Conservation (phyloP, 2,888 invertebrate genomes). For the Caenorhabditis uteleia region DNA sequence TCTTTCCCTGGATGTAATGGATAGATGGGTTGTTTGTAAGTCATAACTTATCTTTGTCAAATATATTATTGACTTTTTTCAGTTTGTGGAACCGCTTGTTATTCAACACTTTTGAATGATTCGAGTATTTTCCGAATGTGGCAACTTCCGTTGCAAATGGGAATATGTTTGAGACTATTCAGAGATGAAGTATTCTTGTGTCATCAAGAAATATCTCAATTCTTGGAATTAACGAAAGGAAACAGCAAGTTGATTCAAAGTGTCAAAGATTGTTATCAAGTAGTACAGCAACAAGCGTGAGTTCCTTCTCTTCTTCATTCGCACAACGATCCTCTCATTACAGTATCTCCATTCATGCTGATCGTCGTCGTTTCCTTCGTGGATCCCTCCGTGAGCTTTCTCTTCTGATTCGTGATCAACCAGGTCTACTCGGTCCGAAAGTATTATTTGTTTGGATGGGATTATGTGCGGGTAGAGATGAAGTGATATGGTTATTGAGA, state of each 20-base stretch:
- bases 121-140: slow-evolving; percentile 82
- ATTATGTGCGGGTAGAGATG: slow-evolving; percentile 91
- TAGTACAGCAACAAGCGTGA: slow-evolving; percentile 86
- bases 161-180: slow-evolving; percentile 91
- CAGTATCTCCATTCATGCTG: slow-evolving; percentile 86
- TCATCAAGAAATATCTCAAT: slow-evolving; percentile 88
- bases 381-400: slow-evolving; percentile 93
- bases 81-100: slow-evolving; percentile 88
- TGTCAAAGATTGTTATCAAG: slow-evolving; percentile 91
- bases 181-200: slow-evolving; percentile 94
- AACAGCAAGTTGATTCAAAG: slow-evolving; percentile 85
- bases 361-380: slow-evolving; percentile 91
- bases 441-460: slow-evolving; percentile 91
- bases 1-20: slow-evolving; percentile 90
- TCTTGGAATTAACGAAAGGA: slow-evolving; percentile 85
- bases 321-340: slow-evolving; percentile 5
- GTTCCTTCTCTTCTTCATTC: slow-evolving; percentile 52
- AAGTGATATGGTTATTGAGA: slow-evolving; percentile 86
- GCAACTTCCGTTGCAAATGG: slow-evolving; percentile 87
- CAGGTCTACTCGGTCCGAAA: slow-evolving; percentile 94
- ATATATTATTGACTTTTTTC: slow-evolving; percentile 32
- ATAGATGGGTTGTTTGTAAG: slow-evolving; percentile 90
- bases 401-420: slow-evolving; percentile 93
- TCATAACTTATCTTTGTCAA: slow-evolving; percentile 32
- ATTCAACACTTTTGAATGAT: slow-evolving; percentile 82